Percentiles rank a stretch among this genome's conserved stretches.
These are phyloP conservation scores for Flexamia atlantica DNA, from an alignment of 2,888 invertebrate genomes.

Conservation along the genomic window DNA sequence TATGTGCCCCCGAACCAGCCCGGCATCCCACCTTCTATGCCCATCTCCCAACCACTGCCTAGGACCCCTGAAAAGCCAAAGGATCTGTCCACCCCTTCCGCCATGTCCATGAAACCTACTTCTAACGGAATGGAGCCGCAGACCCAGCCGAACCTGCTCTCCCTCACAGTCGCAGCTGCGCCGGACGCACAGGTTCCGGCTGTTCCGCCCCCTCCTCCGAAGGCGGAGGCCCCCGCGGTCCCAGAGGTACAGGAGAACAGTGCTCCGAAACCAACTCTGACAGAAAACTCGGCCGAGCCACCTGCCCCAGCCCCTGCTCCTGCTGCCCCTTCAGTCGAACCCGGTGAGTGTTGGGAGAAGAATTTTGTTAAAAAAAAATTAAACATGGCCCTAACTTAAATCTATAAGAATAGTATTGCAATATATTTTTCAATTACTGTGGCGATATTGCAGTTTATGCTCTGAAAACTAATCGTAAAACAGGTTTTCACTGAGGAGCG, in stretches of 20 bases:
- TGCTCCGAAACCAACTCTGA: neutral
- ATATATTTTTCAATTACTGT: too few species aligned
- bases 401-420: too few species aligned
- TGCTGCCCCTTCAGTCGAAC: neutral
- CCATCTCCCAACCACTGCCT: conserved; percentile 66
- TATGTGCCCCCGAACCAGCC: conserved; percentile 54
- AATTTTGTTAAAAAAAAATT: too few species aligned
- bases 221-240: conserved; percentile 5
- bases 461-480: too few species aligned
- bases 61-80: conserved; percentile 66
- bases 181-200: conserved; percentile 28
- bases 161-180: neutral
- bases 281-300: conserved; percentile 41
- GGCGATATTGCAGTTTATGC: too few species aligned
- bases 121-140: conserved; percentile 63
- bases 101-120: conserved; percentile 52
- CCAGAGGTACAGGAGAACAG: conserved; percentile 13
- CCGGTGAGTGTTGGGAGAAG: conserved; percentile 6
- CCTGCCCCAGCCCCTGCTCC: conserved; percentile 48
- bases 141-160: neutral
- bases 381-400: too few species aligned
- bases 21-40: conserved; percentile 48
- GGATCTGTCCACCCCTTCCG: conserved; percentile 31
- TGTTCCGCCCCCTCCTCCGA: conserved; percentile 15
- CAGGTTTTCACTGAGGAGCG: too few species aligned